Evolutionary conservation across 2,888 invertebrate species (phyloP).

Genomic region (Volucella inanis): DNA sequence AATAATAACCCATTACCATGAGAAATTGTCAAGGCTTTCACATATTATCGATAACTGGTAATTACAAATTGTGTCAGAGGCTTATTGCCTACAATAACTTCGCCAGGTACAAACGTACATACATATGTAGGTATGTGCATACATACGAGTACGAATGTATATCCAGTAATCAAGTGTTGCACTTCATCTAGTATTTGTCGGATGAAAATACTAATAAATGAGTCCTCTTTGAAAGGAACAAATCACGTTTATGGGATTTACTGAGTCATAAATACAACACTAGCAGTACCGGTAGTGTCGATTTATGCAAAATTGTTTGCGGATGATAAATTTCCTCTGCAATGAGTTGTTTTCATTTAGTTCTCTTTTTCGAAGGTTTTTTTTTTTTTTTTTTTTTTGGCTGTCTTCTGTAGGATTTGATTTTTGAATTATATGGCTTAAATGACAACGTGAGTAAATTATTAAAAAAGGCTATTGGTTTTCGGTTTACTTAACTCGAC

Average conservation of each 20-base stretch:
- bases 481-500: slow-evolving; percentile 1
- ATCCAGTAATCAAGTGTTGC: slow-evolving; percentile 58
- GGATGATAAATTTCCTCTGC: slow-evolving; percentile 52
- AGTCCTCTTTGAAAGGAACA: slow-evolving; percentile 76
- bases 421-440: slow-evolving; percentile 39
- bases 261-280: slow-evolving; percentile 65
- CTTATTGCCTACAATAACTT: no score
- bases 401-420: slow-evolving; percentile 45
- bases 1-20: no score
- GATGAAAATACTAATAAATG: slow-evolving; percentile 75
- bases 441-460: slow-evolving; percentile 11
- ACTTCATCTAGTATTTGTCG: slow-evolving; percentile 60
- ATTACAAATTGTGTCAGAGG: no score
- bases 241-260: slow-evolving; percentile 78
- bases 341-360: slow-evolving; percentile 37
- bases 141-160: slow-evolving; percentile 21
- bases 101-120: no score
- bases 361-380: slow-evolving; percentile 1
- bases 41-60: no score
- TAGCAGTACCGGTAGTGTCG: slow-evolving; percentile 25
- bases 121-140: slow-evolving; percentile 9
- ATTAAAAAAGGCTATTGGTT: slow-evolving; percentile 19
- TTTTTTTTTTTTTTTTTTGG: slow-evolving; percentile 15
- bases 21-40: no score
- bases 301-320: slow-evolving; percentile 69